Evolutionary conservation across 2,113 vertebrate genomes (phyloP).

Genomic region (Strix uralensis): DNA sequence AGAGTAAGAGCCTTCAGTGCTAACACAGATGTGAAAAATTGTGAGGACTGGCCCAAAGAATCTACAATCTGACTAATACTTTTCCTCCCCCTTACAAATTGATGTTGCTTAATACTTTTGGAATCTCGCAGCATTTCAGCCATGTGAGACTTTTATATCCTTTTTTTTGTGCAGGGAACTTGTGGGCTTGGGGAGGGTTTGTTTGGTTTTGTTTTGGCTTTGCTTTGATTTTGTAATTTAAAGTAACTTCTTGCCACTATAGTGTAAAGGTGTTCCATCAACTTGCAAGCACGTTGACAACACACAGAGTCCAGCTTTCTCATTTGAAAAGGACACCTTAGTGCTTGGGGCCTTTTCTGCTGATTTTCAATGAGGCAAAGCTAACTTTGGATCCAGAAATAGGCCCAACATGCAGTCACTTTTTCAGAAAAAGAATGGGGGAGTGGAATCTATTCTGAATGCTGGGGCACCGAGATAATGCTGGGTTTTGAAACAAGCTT

Average conservation of each 20-base stretch:
- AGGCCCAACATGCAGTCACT: accelerated
- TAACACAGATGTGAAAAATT: background rate
- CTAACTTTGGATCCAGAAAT: too few relatives aligned
- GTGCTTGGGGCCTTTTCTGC: background rate
- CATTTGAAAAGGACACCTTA: background rate
- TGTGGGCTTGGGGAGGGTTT: too few relatives aligned
- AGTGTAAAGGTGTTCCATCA: background rate
- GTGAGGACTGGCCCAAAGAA: background rate
- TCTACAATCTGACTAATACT: background rate
- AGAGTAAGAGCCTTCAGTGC: background rate
- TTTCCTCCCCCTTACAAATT: background rate
- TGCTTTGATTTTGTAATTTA: background rate
- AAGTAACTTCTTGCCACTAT: background rate
- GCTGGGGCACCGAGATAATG: accelerated
- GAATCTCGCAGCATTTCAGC: background rate
- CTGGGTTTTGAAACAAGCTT: background rate
- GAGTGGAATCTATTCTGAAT: accelerated
- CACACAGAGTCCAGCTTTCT: background rate
- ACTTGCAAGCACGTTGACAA: background rate
- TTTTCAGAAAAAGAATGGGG: background rate
- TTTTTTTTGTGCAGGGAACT: background rate
- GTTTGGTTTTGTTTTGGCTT: background rate
- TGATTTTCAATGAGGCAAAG: background rate
- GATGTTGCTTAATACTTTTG: background rate
- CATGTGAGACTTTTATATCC: background rate